A percentile compares a stretch with the other conserved stretches of the same genome.
These are phyloP conservation scores for Pogonophryne albipinna DNA, from an alignment of 2,797 vertebrate species.

Conservation along the genomic window DNA sequence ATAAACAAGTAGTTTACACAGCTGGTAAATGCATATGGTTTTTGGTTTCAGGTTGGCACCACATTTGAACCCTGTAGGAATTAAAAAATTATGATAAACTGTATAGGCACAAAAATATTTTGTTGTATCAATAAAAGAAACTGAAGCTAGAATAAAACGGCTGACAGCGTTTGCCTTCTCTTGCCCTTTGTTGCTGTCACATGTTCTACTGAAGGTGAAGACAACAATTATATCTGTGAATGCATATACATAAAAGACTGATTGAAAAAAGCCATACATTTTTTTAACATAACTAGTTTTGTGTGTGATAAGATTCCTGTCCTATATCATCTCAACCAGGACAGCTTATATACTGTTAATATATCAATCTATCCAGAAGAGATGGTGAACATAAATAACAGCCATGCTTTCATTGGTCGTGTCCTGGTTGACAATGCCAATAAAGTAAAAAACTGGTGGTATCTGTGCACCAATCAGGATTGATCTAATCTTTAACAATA, in stretches of 20 bases:
- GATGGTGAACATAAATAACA: too few species aligned
- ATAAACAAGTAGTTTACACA: conserved; percentile 27
- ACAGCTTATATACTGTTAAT: too few species aligned
- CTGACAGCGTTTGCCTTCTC: conserved; percentile 13
- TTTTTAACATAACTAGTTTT: not conserved
- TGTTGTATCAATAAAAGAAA: conserved; percentile 2
- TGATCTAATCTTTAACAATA: not conserved
- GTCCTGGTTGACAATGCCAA: not conserved
- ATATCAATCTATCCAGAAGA: too few species aligned
- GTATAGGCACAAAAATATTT: conserved; percentile 59
- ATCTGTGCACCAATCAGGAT: too few species aligned
- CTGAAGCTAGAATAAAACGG: conserved; percentile 10
- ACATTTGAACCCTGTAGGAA: conserved; percentile 63
- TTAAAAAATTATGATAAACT: conserved; percentile 39
- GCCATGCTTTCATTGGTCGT: not conserved
- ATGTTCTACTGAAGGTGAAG: not conserved
- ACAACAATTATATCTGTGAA: not conserved
- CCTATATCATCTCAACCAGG: not conserved
- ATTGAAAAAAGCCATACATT: not conserved
- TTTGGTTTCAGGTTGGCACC: conserved; percentile 69
- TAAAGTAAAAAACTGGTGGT: not conserved
- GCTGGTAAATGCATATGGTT: conserved; percentile 41
- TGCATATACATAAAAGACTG: not conserved
- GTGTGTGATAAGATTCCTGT: not conserved
- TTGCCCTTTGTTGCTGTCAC: conserved; percentile 31